Base-by-base conservation (phyloP, 2,797 vertebrate species). In the Trematomus bernacchii region DNA sequence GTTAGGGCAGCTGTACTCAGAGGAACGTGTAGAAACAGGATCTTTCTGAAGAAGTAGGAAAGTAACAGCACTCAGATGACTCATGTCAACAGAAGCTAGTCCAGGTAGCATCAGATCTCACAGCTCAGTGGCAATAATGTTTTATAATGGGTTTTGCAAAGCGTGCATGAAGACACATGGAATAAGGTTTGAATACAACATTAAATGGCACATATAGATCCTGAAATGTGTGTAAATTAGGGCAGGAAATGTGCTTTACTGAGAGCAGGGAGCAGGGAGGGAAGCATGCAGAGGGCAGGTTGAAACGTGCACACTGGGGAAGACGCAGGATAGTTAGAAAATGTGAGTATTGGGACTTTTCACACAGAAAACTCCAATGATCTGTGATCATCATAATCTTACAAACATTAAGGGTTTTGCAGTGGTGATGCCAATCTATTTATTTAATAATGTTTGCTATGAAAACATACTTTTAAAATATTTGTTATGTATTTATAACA, bases 241-340 rank as follows among this genome's bases (percentile, higher is more conserved):
- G 21, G 15, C 30, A 11, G 46, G 1, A 27, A 4, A 10, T 50
- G 43, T 18, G 33, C 60, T 27, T 53, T 16, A 37, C 61, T 73
- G 58, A 68, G 27, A 53, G 19, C 37, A 23, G 61, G 19, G 44
- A n/a, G 40, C 37, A n/a, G 19, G 8, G 42, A 50, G 3, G 12
- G 33, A 57, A 69, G 64, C 43, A 48, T 8, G 37, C 19, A 9
- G 64, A 60, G 21, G 12, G 74, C 71, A 69, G 14, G 62, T 23
- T 84, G 18, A 21, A 40, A 59, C 76, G 61, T 37, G 64, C 58
- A 66, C 27, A 47, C n/a, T 40, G 57, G 27, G 8, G 50, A 27
- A 40, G 19, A 30, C 33, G 3, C 19, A 21, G 21, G 10, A 27
- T 48, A 10, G 14, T 18, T 47, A 3, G 8, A 71, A 9, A n/a